Conservation (phyloP, 2,888 invertebrate species). For the Acronicta alni region DNA sequence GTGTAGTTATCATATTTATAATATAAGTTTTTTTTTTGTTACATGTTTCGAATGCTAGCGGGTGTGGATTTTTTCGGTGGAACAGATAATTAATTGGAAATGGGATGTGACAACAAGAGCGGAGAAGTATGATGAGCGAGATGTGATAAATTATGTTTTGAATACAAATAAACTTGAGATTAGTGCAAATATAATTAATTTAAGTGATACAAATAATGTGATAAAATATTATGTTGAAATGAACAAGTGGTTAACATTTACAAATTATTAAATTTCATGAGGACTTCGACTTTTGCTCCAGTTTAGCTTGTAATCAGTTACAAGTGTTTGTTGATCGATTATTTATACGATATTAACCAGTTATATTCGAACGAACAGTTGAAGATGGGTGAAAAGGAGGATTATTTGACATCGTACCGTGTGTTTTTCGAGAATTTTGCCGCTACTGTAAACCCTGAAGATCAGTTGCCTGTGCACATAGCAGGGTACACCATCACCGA, state of each 20-base stretch:
- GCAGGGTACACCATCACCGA: constrained; percentile 92
- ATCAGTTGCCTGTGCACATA: constrained; percentile 93
- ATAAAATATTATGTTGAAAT: constrained; percentile 57
- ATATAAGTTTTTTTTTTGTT: not conserved
- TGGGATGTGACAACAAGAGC: constrained; percentile 56
- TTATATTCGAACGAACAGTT: constrained; percentile 47
- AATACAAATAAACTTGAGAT: constrained; percentile 62
- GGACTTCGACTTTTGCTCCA: constrained; percentile 50
- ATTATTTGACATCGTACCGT: constrained; percentile 92
- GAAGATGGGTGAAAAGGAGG: constrained; percentile 90
- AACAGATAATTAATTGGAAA: constrained; percentile 46
- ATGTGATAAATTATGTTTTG: constrained; percentile 79
- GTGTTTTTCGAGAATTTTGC: constrained; percentile 93
- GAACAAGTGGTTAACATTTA: constrained; percentile 57
- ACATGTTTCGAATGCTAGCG: constrained; percentile 44
- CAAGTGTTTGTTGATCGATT: constrained; percentile 72
- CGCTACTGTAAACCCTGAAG: constrained; percentile 91
- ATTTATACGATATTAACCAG: constrained; percentile 58
- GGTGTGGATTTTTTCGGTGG: constrained; percentile 52
- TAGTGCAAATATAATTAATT: constrained; percentile 48
- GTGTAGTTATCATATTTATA: no score
- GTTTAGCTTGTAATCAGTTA: constrained; percentile 51
- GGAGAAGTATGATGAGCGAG: constrained; percentile 64
- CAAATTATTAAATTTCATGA: constrained; percentile 42
- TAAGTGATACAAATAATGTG: constrained; percentile 52